Conservation (phyloP, 2,797 vertebrate genomes). For the Manis pentadactyla region DNA sequence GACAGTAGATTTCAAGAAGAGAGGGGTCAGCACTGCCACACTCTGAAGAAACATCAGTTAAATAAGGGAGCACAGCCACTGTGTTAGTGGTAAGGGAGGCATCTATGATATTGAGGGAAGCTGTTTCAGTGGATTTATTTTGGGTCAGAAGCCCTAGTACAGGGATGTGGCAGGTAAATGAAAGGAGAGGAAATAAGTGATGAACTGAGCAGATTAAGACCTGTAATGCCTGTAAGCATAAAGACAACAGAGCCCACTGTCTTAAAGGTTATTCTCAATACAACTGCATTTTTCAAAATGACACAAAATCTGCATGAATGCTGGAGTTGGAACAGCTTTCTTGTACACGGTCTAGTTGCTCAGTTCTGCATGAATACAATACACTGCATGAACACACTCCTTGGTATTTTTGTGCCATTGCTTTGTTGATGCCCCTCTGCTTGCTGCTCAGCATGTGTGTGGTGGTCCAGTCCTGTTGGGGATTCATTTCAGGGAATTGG, state of each 20-base stretch:
- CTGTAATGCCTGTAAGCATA: neutral
- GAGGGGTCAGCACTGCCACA: neutral
- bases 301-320: neutral
- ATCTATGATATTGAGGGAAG: slow-evolving; percentile 13
- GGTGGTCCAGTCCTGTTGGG: neutral
- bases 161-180: slow-evolving; percentile 44
- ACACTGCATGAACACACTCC: neutral
- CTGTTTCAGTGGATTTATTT: slow-evolving; percentile 50
- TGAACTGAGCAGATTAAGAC: slow-evolving; percentile 30
- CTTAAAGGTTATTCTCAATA: neutral
- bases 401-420: neutral
- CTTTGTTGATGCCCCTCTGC: neutral
- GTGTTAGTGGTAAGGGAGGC: neutral
- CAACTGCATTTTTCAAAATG: slow-evolving; percentile 35
- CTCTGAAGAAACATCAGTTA: slow-evolving; percentile 44
- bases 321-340: neutral
- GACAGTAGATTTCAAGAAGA: slow-evolving; percentile 14
- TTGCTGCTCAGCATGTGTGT: neutral
- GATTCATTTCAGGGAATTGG: neutral
- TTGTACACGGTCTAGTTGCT: neutral
- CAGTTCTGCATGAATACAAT: neutral
- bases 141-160: neutral
- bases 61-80: neutral
- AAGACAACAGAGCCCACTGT: neutral
- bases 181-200: slow-evolving; percentile 42